These are phyloP conservation scores for Teinopalpus imperialis DNA, from an alignment of 2,888 invertebrate genomes.

Conservation along the genomic window DNA sequence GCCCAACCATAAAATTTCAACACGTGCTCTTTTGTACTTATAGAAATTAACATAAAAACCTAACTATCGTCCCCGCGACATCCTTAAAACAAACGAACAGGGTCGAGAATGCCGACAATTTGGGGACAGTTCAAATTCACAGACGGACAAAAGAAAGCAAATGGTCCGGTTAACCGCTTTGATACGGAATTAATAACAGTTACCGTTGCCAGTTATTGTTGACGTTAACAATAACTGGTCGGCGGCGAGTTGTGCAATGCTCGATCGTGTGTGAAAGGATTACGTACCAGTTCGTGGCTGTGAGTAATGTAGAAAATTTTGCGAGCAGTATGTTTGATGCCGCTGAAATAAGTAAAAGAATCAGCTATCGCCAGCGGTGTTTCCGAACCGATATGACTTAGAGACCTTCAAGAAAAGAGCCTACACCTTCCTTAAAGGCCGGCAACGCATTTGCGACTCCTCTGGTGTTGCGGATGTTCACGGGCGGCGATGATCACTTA, in stretches of 20 bases:
- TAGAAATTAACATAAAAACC: conserved; percentile 39
- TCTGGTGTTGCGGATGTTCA: too few species aligned
- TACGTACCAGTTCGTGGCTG: conserved; percentile 1
- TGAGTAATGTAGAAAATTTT: background rate
- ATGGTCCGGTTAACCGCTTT: conserved; percentile 68
- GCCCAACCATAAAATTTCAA: conserved; percentile 44
- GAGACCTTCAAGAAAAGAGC: too few species aligned
- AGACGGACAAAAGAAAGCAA: conserved; percentile 58
- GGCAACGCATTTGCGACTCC: too few species aligned
- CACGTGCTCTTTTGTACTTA: conserved; percentile 38
- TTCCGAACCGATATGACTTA: too few species aligned
- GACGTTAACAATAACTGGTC: conserved; percentile 51
- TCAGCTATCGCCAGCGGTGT: too few species aligned
- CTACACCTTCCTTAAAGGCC: too few species aligned
- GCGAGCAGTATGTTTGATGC: background rate
- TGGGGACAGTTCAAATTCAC: conserved; percentile 27
- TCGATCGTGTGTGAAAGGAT: conserved; percentile 41
- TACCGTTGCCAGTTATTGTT: conserved; percentile 40
- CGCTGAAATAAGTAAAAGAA: conserved; percentile 16
- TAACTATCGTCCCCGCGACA: conserved; percentile 27
- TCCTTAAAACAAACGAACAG: conserved; percentile 30
- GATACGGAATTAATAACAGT: conserved; percentile 40
- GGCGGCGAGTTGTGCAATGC: conserved; percentile 52
- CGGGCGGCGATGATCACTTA: too few species aligned
- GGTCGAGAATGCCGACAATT: conserved; percentile 27